Conservation (phyloP, 2,888 invertebrate genomes). For the Leptinotarsa rubiginosa region DNA sequence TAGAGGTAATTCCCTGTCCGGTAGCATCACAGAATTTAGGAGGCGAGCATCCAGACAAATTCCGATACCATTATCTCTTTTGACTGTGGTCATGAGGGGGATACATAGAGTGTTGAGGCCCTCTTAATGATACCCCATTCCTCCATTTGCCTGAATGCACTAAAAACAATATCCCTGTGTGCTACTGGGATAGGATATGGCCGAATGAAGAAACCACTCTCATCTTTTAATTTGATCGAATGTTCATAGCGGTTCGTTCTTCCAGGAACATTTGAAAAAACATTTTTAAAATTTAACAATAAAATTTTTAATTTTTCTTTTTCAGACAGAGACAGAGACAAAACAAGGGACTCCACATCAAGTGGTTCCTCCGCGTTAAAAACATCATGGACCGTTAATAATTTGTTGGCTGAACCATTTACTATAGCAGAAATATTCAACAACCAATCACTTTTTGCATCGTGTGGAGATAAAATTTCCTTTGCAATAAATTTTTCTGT, state of each 20-base stretch:
- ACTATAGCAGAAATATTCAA: conserved; percentile 1
- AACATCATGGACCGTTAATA: neutral
- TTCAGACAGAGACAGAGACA: neutral
- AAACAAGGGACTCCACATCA: conserved; percentile 5
- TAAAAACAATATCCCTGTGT: conserved; percentile 1
- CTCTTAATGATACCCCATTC: conserved; percentile 3
- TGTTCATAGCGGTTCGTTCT: neutral
- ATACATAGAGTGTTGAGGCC: neutral
- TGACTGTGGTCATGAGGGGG: neutral
- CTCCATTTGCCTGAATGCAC: neutral
- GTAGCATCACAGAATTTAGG: neutral
- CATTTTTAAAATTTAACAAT: neutral
- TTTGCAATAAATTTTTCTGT: neutral
- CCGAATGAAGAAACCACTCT: neutral
- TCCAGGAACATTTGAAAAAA: conserved; percentile 1
- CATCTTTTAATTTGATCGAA: neutral
- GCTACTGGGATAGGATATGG: neutral
- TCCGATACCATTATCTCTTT: neutral
- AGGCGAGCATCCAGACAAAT: conserved; percentile 3
- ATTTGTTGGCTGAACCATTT: neutral
- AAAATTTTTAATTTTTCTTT: neutral
- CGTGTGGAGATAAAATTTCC: neutral
- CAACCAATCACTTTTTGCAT: neutral
- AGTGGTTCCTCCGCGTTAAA: neutral
- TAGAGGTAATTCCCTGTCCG: neutral